Conservation (phyloP, 2,888 invertebrate genomes). For the Drosophila birchii region DNA sequence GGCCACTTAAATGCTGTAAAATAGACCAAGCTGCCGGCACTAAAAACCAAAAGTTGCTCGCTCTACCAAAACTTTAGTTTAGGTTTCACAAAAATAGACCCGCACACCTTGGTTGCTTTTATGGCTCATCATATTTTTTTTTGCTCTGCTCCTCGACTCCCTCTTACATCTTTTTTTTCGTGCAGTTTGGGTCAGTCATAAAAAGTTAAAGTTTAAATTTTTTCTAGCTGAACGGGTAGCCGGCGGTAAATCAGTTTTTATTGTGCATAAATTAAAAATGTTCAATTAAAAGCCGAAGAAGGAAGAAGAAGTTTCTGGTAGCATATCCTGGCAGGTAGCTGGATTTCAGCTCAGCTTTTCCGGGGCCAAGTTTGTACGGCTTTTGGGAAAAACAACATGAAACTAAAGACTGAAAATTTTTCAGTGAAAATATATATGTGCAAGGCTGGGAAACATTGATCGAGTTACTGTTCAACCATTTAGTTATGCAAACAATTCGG, state of each 20-base stretch:
- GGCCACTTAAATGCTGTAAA: conserved; percentile 79
- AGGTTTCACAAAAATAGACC: conserved; percentile 24
- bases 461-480: conserved; percentile 18
- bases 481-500: conserved; percentile 17
- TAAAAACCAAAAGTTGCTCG: conserved; percentile 72
- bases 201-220: conserved; percentile 71
- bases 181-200: conserved; percentile 60
- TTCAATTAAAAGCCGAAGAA: conserved; percentile 64
- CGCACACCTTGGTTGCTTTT: conserved; percentile 53
- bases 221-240: conserved; percentile 44
- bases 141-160: neutral
- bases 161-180: neutral
- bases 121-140: conserved; percentile 61
- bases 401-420: neutral
- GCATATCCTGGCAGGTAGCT: neutral
- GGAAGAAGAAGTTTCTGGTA: neutral
- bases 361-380: neutral
- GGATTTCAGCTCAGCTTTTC: conserved; percentile 7
- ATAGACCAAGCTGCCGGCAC: conserved; percentile 72
- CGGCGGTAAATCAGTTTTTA: conserved; percentile 71
- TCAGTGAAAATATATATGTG: neutral
- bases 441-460: conserved; percentile 1
- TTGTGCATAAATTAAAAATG: conserved; percentile 79
- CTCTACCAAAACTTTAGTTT: conserved; percentile 60
- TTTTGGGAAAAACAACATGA: conserved; percentile 34